Base-by-base conservation (phyloP, 2,888 invertebrate species). In the Vanessa cardui region DNA sequence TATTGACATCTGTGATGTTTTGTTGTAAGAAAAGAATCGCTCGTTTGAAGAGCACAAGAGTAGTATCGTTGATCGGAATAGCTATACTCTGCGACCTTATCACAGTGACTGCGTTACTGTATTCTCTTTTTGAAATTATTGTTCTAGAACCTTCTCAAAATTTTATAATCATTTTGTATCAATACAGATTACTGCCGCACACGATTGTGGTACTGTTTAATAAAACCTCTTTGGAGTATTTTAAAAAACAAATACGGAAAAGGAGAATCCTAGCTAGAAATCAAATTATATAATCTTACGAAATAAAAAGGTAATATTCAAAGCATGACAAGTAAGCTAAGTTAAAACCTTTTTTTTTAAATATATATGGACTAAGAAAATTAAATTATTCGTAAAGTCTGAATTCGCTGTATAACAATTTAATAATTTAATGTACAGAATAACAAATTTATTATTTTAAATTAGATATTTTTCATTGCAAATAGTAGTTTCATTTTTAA, bases 51-150 rank as follows among this genome's bases (percentile, higher is more conserved):
- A 64, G 67, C 0, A 66, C 46, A 6, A 58, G 67, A 0, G 44
- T 64, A 5, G 46, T 70, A 26, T 62, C n/a, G n/a, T n/a, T 67
- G 6, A 58, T 70, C n/a, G 70, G 70, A n/a, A 67, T 70, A 31
- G 76, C 71, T 0, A 62, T 73, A 6, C 4, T 75, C 16, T 75
- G 75, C 45, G 77, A 77, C 59, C 8, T 62, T 20, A 44, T 72
- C 15, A 65, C 49, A 7, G 8, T 63, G 12, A 2, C 64, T 6
- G 15, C 33, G 4, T 26, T 26, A 26, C 4, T 26, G 4, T 26
- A n/a, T n/a, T n/a, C n/a, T n/a, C n/a, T 26, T 26, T 26, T 26
- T 26, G 4, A 26, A 26, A 3, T 2, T 26, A 3, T 4, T 26
- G 4, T 26, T 26, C 4, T 26, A 26, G 26, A 26, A 26, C 4